phyloP scores from a whole-genome alignment of 2,113 vertebrate species.

The Chloropsis cyanopogon region DNA sequence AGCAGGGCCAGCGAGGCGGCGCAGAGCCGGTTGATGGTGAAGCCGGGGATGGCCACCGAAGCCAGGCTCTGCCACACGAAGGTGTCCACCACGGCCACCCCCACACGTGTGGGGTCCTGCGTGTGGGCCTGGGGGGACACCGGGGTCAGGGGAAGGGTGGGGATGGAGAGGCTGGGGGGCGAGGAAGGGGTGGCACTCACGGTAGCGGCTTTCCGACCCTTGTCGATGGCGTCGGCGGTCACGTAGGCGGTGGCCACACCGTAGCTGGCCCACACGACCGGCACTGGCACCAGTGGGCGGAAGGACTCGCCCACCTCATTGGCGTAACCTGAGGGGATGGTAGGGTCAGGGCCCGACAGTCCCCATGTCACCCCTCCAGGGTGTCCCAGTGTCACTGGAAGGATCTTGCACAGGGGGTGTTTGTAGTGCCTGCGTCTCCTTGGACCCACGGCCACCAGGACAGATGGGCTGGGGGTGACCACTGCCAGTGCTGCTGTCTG shows the following conservation, averaged over 20 bases:
- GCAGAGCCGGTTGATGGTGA: slow-evolving; percentile 95
- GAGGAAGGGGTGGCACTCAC: slow-evolving; percentile 70
- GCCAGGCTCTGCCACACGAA: slow-evolving; percentile 95
- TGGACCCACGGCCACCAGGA: too few species aligned
- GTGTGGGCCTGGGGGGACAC: slow-evolving; percentile 62
- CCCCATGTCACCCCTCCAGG: not conserved
- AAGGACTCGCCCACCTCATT: slow-evolving; percentile 97
- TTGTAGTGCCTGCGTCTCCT: not conserved
- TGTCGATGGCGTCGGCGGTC: slow-evolving; percentile 89
- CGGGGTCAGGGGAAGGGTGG: not conserved
- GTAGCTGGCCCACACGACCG: slow-evolving; percentile 88
- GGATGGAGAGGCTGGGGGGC: accelerated
- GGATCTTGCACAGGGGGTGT: too few species aligned
- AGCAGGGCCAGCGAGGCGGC: slow-evolving; percentile 85
- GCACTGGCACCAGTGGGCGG: slow-evolving; percentile 83
- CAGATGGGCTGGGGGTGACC: accelerated
- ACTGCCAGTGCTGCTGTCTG: not conserved
- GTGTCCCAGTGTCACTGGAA: accelerated
- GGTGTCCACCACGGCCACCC: slow-evolving; percentile 87
- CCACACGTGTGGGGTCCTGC: slow-evolving; percentile 70
- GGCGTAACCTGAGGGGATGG: slow-evolving; percentile 81
- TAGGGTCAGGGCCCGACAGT: accelerated
- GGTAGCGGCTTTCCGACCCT: slow-evolving; percentile 85
- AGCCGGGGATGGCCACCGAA: slow-evolving; percentile 90
- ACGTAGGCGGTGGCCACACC: slow-evolving; percentile 88